A percentile compares a stretch with the other conserved stretches of the same genome.
phyloP scores from a whole-genome alignment of 2,797 vertebrate species.

The Buphagus erythrorhynchus region DNA sequence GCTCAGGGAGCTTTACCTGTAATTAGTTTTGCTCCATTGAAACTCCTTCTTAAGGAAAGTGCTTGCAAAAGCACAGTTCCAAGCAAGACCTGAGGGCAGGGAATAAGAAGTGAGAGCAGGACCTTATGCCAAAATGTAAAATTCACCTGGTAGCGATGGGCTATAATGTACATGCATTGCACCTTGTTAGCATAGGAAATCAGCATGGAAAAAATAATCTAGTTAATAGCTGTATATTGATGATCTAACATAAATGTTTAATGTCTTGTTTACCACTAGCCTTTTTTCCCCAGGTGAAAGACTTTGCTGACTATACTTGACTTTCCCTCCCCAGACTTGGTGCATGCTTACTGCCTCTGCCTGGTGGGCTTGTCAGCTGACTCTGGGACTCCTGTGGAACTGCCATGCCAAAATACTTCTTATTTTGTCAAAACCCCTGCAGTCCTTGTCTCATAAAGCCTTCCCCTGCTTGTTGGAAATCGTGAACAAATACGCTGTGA shows the following conservation, averaged over 20 bases:
- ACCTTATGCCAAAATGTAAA: not conserved
- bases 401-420: not conserved
- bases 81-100: not conserved
- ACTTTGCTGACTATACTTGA: not conserved
- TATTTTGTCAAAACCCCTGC: not conserved
- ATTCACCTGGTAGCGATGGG: not conserved
- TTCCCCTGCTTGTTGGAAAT: not conserved
- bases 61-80: not conserved
- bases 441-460: not conserved
- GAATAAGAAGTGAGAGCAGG: not conserved
- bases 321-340: rapidly evolving
- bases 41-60: not conserved
- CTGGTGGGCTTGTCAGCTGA: not conserved
- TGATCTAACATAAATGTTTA: not conserved
- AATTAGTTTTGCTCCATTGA: not conserved
- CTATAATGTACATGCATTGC: not conserved
- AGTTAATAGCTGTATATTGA: not conserved
- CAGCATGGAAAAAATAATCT: not conserved
- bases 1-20: not conserved
- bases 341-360: not conserved
- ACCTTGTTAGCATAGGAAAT: not conserved
- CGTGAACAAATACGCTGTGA: not conserved
- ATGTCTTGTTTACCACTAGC: not conserved
- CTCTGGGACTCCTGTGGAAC: not conserved
- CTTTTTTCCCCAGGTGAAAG: not conserved